Conservation (phyloP, 2,888 invertebrate genomes). For the Dendrolimus pini region DNA sequence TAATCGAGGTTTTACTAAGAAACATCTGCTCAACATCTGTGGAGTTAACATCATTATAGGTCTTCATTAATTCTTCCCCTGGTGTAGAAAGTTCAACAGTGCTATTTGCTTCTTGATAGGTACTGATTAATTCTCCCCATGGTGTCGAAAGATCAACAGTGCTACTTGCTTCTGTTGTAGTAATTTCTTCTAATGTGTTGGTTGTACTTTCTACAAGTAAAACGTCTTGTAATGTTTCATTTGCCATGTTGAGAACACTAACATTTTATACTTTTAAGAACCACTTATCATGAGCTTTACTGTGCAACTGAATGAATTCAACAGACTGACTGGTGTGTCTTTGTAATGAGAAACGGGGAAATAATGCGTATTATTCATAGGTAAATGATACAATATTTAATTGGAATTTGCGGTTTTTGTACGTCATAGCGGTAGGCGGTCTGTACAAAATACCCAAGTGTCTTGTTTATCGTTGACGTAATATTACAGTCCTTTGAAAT, state of each 20-base stretch:
- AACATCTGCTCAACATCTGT: conserved; percentile 12
- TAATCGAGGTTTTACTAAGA: conserved; percentile 10
- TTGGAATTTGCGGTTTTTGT: conserved; percentile 47
- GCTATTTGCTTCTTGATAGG: not conserved
- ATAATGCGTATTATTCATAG: conserved; percentile 42
- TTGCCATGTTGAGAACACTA: conserved; percentile 35
- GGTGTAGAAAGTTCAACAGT: not conserved
- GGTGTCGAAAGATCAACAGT: not conserved
- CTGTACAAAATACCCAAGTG: conserved; percentile 29
- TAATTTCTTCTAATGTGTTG: not conserved
- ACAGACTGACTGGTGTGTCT: conserved; percentile 28
- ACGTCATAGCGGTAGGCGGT: conserved; percentile 40
- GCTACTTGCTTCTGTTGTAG: not conserved
- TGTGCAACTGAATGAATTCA: conserved; percentile 11
- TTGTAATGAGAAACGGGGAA: conserved; percentile 46
- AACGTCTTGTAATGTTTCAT: not conserved
- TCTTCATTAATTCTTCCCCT: conserved; percentile 3
- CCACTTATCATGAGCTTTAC: not conserved
- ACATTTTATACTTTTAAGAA: conserved; percentile 3
- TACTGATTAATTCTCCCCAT: conserved; percentile 1
- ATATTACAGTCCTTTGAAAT: not conserved
- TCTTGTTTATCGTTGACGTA: conserved; percentile 4
- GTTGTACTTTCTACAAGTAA: not conserved
- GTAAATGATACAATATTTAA: conserved; percentile 37
- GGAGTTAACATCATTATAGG: conserved; percentile 10